A percentile compares a stretch with the other conserved stretches of the same genome.
Evolutionary conservation across 2,797 vertebrate genomes (phyloP).

Genomic region (Cryptoblepharus egeriae): DNA sequence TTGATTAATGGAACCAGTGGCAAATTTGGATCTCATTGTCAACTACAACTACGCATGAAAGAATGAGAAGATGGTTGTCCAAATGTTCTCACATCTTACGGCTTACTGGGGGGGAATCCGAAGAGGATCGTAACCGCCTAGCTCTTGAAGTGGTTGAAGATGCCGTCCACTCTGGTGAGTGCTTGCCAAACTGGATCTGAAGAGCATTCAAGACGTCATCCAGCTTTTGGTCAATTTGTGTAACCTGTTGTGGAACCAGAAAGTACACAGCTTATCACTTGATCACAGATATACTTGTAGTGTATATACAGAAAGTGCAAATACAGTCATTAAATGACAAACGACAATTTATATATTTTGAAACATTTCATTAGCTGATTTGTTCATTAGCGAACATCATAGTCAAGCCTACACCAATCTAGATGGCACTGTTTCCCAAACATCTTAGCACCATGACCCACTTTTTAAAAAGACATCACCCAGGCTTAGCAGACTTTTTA

Average conservation of each 20-base stretch:
- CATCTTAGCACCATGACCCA: no score
- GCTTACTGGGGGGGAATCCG: not conserved
- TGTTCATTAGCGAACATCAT: no score
- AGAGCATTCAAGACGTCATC: constrained; percentile 60
- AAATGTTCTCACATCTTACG: constrained; percentile 5
- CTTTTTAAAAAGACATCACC: no score
- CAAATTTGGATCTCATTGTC: constrained; percentile 7
- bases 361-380: no score
- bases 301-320: not conserved
- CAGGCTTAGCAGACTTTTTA: no score
- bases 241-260: constrained; percentile 63
- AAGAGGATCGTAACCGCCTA: constrained; percentile 3
- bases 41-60: fast-evolving
- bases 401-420: no score
- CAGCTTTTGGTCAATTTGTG: constrained; percentile 71
- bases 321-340: no score
- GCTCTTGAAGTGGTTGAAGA: constrained; percentile 27
- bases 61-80: constrained; percentile 15
- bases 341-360: no score
- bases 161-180: constrained; percentile 36
- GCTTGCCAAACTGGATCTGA: constrained; percentile 48
- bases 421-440: no score
- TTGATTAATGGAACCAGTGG: constrained; percentile 1
- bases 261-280: not conserved
- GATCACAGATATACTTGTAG: not conserved